phyloP scores from a whole-genome alignment of 2,113 vertebrate genomes.

The Eurystomus gularis region DNA sequence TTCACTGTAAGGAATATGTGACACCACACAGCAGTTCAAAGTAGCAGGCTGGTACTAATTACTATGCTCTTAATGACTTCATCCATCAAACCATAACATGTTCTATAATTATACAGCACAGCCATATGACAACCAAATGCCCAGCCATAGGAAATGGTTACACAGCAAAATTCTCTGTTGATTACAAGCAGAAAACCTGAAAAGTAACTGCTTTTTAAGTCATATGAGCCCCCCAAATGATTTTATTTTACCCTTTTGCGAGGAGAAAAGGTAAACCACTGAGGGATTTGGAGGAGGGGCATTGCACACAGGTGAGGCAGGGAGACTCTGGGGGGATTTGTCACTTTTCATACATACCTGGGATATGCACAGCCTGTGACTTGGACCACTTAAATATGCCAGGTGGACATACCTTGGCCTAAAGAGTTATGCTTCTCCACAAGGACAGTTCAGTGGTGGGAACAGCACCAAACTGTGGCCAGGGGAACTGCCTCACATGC shows the following conservation, averaged over 20 bases:
- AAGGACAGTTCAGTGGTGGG: not conserved
- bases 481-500: not conserved
- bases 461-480: fast-evolving
- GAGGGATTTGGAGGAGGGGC: not conserved
- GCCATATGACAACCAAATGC: slow-evolving; percentile 68
- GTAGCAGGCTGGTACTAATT: slow-evolving; percentile 66
- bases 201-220: not conserved
- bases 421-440: not conserved
- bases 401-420: not conserved
- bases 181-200: slow-evolving; percentile 18
- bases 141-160: slow-evolving; percentile 4
- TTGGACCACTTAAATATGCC: not conserved
- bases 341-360: not conserved
- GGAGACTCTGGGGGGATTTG: not conserved
- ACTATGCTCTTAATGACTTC: slow-evolving; percentile 65
- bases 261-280: not conserved
- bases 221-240: not conserved
- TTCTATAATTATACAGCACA: slow-evolving; percentile 62
- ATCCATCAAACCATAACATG: slow-evolving; percentile 64
- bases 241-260: not conserved
- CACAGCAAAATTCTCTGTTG: slow-evolving; percentile 52
- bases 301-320: not conserved
- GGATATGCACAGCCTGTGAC: fast-evolving
- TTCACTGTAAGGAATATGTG: slow-evolving; percentile 59
- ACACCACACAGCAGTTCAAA: slow-evolving; percentile 68